Conservation (phyloP, 2,888 invertebrate species). For the Strigamia transsilvanica region DNA sequence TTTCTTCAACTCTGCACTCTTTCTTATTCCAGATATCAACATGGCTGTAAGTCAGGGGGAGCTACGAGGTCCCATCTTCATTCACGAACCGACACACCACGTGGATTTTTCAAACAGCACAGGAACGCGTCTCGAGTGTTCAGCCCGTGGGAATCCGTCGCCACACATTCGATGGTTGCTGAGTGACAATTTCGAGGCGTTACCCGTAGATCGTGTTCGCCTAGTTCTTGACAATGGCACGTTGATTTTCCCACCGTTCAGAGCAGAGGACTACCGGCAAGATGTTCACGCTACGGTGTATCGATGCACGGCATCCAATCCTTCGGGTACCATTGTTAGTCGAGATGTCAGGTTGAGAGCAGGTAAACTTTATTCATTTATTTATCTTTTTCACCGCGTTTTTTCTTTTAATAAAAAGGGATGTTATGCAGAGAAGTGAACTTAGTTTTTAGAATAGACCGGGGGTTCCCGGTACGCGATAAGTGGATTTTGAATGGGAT, state of each 20-base stretch:
- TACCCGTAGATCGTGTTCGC: constrained; percentile 51
- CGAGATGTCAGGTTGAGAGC: constrained; percentile 55
- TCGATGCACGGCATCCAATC: constrained; percentile 53
- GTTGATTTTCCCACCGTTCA: constrained; percentile 55
- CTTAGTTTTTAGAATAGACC: no score
- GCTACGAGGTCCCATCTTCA: constrained; percentile 62
- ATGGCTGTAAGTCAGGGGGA: constrained; percentile 50
- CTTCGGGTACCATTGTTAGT: constrained; percentile 55
- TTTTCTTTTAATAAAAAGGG: not conserved
- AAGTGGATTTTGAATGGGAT: no score
- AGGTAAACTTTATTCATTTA: constrained; percentile 51
- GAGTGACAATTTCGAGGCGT: constrained; percentile 51
- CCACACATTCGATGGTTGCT: constrained; percentile 58
- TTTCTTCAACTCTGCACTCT: not conserved
- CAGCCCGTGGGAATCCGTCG: constrained; percentile 63
- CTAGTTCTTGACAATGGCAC: constrained; percentile 54
- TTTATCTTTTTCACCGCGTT: no score
- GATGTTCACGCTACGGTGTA: constrained; percentile 56
- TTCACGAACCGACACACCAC: constrained; percentile 61
- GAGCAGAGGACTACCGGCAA: constrained; percentile 55
- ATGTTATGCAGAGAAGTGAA: not conserved
- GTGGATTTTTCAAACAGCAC: constrained; percentile 63
- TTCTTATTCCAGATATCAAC: constrained; percentile 7
- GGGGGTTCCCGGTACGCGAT: no score
- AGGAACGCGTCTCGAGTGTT: constrained; percentile 62